These are phyloP conservation scores for Microcebus ravelobensis DNA, from an alignment of 2,113 vertebrate genomes.

Conservation along the genomic window DNA sequence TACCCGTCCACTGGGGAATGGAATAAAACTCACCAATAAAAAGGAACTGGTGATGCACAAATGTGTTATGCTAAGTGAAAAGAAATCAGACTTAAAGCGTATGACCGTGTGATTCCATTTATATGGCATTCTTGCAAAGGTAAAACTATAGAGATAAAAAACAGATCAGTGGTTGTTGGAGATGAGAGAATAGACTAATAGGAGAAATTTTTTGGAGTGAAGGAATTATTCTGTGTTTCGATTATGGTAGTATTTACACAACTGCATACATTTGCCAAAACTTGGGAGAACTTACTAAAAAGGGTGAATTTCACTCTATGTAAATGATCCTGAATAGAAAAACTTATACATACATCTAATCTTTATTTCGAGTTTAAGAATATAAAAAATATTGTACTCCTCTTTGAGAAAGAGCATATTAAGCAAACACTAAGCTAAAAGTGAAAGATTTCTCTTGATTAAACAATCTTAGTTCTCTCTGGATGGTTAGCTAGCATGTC, in stretches of 20 bases:
- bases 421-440: neutral
- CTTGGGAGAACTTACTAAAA: neutral
- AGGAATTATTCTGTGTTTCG: slow-evolving; percentile 1
- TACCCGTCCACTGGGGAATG: neutral
- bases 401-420: neutral
- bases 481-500: neutral
- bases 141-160: neutral
- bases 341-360: neutral
- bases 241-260: neutral
- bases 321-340: slow-evolving; percentile 15
- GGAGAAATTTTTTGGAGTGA: neutral
- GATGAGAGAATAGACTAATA: neutral
- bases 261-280: neutral
- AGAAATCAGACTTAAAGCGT: neutral
- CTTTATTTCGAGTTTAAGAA: slow-evolving; percentile 9
- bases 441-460: neutral
- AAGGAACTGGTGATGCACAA: neutral
- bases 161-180: neutral
- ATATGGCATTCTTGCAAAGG: neutral
- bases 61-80: neutral
- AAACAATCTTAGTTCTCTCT: neutral
- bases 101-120: neutral
- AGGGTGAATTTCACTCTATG: neutral
- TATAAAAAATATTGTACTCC: neutral
- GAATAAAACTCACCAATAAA: neutral